Base-by-base conservation (phyloP, 2,888 invertebrate genomes). In the Panopea generosa region DNA sequence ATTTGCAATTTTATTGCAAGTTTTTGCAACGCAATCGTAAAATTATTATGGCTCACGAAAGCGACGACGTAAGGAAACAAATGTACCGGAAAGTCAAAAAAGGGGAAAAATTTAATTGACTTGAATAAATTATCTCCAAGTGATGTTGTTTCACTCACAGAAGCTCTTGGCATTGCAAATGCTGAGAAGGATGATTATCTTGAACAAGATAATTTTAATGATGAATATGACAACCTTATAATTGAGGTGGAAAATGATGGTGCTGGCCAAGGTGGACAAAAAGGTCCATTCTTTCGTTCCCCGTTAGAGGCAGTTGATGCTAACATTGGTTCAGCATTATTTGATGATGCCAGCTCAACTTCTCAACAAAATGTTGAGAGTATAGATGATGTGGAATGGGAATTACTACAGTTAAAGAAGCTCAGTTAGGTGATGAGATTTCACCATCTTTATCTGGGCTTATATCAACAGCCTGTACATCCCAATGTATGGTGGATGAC, bases 381-480 rank as follows among this genome's bases (percentile, higher is more conserved):
- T n/a, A n/a, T n/a, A n/a, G n/a, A n/a, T n/a, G n/a, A n/a, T n/a
- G n/a, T n/a, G n/a, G n/a, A n/a, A n/a, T n/a, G n/a, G n/a, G n/a
- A n/a, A n/a, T n/a, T n/a, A n/a, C n/a, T n/a, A n/a, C n/a, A n/a
- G n/a, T 60, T 56, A 53, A 45, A 40, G 26, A 53, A 20, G 60
- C 60, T 2, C 27, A 60, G 14, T 47, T 45, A 38, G 52, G 60
- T 1, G 33, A 60, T 22, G 38, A 53, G 0, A 45, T 68, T 38
- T 6, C 27, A 4, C 24, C 27, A 6, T 60, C 68, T 4, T 20
- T 67, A 16, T 49, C 67, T 11, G 24, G 52, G 14, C 20, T 67
- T 16, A 67, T 67, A 50, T 55, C 55, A 18, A 52, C 40, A 20
- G 59, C 67, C 7, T 57, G 59, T n/a, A 67, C 67, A 9, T n/a